Evolutionary conservation across 2,797 vertebrate species (phyloP).

Genomic region (Gouania willdenowi): DNA sequence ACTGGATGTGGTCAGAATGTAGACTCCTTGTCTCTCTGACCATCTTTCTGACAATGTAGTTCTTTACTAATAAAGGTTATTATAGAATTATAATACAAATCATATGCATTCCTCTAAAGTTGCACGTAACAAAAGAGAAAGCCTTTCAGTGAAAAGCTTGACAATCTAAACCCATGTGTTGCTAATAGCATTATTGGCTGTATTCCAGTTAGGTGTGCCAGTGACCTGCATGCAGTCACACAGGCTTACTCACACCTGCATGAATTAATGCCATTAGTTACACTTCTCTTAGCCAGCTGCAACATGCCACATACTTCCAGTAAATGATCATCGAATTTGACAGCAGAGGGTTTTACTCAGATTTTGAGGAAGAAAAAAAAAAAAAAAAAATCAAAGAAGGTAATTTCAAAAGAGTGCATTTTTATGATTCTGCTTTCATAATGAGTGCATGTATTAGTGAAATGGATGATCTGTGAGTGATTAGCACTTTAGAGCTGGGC

Average conservation of each 20-base stretch:
- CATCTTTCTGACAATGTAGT: too few relatives aligned
- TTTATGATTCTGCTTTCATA: not conserved
- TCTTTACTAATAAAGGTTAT: too few relatives aligned
- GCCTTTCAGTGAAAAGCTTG: not conserved
- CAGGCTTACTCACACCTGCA: not conserved
- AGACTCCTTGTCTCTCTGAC: too few relatives aligned
- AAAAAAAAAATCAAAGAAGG: not conserved
- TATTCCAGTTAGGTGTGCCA: not conserved
- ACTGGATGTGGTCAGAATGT: too few relatives aligned
- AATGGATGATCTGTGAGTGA: too few relatives aligned
- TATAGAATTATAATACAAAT: too few relatives aligned
- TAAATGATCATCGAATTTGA: constrained; percentile 7
- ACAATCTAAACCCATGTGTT: not conserved
- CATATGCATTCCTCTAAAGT: too few relatives aligned
- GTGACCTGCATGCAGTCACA: not conserved
- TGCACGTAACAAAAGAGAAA: too few relatives aligned
- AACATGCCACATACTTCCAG: not conserved
- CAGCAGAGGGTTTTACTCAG: not conserved
- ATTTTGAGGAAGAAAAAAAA: constrained; percentile 1
- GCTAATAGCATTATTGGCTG: constrained; percentile 5
- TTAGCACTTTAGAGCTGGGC: too few relatives aligned
- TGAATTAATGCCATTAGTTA: not conserved
- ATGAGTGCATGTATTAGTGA: not conserved
- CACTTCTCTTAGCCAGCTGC: not conserved
- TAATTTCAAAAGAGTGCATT: not conserved